Evolutionary conservation across 2,797 vertebrate species (phyloP), one percentile per base, ranked within the genome.

Genomic region (Todus mexicanus): DNA sequence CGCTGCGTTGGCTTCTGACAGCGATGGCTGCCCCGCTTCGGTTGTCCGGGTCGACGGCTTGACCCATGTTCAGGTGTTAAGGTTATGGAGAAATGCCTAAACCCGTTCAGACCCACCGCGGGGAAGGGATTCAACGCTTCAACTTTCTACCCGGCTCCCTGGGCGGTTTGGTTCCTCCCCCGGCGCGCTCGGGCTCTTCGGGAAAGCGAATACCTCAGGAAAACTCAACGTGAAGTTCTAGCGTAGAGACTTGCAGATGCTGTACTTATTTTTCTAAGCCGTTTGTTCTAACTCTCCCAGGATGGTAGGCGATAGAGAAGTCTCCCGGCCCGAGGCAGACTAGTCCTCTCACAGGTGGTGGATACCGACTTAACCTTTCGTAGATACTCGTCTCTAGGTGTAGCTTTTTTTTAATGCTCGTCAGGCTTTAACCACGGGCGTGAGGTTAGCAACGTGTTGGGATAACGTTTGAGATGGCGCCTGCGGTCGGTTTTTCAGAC

Each of bases 121-220:
- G 48, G 81, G 25, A 71, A 20, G 60, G 5, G 10, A n/a, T 33
- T 12, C 35, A n/a, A 22, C 40, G 2, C 56, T 48, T 76, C 1
- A 65, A 8, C 33, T 53, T 81, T 53, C 72, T 84, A 56, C 56
- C 47, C 21, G 71, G 53, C 77, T 74, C 48, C 51, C 43, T 66
- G 12, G 26, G 50, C 51, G 26, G 20, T 81, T 65, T 69, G 50
- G 57, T 84, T 95, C 70, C 68, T 37, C 12, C 47, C 57, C 11
- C 0, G 4, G 61, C 3, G 1, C 93, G 45, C 7, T 3, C 7
- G 31, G 71, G 64, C 94, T 76, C 56, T 74, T 77, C 1, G 8
- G 84, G 81, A 93, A 95, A 96, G 88, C 87, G 90, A 92, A 95
- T 95, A 97, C 93, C 96, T 97, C 96, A 97, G 96, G 97, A 97